Evolutionary conservation across 2,797 vertebrate species (phyloP), one percentile per base, ranked within the genome.

Genomic region (Lagodon rhomboides): DNA sequence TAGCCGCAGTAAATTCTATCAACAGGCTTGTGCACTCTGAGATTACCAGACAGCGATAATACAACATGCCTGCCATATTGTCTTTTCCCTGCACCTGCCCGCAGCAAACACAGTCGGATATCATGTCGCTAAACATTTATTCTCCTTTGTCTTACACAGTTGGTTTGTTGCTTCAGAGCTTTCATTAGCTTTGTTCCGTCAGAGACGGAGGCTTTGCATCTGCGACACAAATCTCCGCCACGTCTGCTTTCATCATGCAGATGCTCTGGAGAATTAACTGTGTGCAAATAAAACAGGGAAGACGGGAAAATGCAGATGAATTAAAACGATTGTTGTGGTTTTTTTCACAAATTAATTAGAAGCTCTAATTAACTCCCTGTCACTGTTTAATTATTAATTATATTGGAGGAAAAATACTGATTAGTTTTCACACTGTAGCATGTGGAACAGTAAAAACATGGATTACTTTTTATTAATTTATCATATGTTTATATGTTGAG

Each of bases 21-120:
- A 87, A 73, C 73, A 85, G 68, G 69, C 73, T 34, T 71, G 50
- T 75, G 76, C 58, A 27, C 56, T 64, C 63, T 70, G 13, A 78
- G 73, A 76, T 82, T 82, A 78, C 56, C 78, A 79, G 63, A 68
- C 69, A 74, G 75, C 47, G 75, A 55, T 65, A 78, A 83, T 75
- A 72, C 68, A 75, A 81, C 79, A 76, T 44, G 75, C 30, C 68
- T 80, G 75, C 80, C 68, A 80, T 81, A 69, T 84, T 85, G 79
- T 55, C 64, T 87, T 84, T 82, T 80, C 54, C 5, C 62, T 68
- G 68, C 85, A 84, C 77, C 79, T 80, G 77, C 79, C 6, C 49
- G 30, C 43, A 51, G 38, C 62, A 84, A 85, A 76, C 79, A 62
- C 80, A 84, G 77, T 73, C 53, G 65, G 81, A 80, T 81, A 63